These are phyloP conservation scores for Temnopleurus reevesii DNA, from an alignment of 53 echinoderm and acorn worm species.

Conservation along the genomic window DNA sequence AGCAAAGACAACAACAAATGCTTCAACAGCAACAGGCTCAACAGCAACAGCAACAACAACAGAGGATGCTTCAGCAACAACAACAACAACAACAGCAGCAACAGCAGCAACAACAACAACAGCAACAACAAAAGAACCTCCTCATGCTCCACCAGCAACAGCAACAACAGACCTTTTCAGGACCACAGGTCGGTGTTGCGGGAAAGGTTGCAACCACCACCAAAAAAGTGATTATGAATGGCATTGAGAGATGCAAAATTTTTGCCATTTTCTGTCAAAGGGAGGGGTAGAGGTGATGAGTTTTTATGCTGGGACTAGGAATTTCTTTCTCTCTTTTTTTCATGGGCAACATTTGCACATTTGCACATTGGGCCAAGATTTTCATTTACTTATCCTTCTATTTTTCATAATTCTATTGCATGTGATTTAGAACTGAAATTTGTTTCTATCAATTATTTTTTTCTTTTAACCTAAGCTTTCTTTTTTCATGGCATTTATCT, in stretches of 20 bases:
- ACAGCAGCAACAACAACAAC: constrained; percentile 69
- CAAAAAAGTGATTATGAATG: constrained; percentile 59
- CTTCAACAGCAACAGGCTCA: constrained; percentile 61
- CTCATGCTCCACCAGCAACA: constrained; percentile 95
- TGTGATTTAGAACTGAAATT: no score
- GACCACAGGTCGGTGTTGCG: constrained; percentile 80
- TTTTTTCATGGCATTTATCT: no score
- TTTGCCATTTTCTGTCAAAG: constrained; percentile 11
- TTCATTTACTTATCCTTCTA: no score
- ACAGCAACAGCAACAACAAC: constrained; percentile 66
- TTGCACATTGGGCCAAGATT: no score
- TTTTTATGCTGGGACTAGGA: background rate
- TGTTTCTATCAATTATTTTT: no score
- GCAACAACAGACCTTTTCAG: constrained; percentile 93
- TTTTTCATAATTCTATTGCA: no score
- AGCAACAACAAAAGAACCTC: constrained; percentile 89
- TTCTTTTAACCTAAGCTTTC: no score
- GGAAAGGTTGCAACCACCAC: constrained; percentile 9
- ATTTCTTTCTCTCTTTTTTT: background rate
- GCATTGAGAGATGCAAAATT: constrained; percentile 32
- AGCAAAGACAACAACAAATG: constrained; percentile 56
- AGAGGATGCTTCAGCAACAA: constrained; percentile 45
- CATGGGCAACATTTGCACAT: no score
- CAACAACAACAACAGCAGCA: constrained; percentile 62
- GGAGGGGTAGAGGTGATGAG: background rate